A percentile compares a stretch with the other conserved stretches of the same genome.
Evolutionary conservation across 2,888 invertebrate species (phyloP).

Genomic region (Altica lythri): DNA sequence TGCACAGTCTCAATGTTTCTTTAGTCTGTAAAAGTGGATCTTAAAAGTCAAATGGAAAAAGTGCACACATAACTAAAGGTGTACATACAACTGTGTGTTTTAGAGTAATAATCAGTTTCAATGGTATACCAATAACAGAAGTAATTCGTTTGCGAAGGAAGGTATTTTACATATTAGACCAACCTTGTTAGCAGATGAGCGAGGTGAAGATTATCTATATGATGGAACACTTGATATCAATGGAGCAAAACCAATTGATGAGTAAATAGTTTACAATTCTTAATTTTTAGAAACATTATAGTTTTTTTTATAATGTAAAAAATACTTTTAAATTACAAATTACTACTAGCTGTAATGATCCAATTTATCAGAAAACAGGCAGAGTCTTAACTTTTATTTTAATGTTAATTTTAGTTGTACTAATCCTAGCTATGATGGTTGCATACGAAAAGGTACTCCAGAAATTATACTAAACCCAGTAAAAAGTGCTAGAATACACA

Average conservation of each 20-base stretch:
- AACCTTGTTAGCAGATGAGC: slow-evolving; percentile 62
- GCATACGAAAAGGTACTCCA: slow-evolving; percentile 62
- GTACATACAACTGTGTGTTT: no score
- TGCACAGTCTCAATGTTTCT: no score
- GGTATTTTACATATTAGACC: slow-evolving; percentile 68
- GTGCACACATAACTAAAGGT: no score
- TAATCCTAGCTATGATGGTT: slow-evolving; percentile 61
- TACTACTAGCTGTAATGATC: no score
- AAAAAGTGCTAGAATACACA: slow-evolving; percentile 68
- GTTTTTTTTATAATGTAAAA: no score
- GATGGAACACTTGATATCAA: slow-evolving; percentile 62
- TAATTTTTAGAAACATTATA: no score
- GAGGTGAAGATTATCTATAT: slow-evolving; percentile 60
- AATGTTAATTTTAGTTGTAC: slow-evolving; percentile 58
- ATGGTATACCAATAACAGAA: slow-evolving; percentile 70
- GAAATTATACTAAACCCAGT: slow-evolving; percentile 66
- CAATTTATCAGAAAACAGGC: neutral
- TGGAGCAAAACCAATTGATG: slow-evolving; percentile 66
- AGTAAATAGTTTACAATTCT: slow-evolving; percentile 58
- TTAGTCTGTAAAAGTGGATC: no score
- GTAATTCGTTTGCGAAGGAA: slow-evolving; percentile 65
- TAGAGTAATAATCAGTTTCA: slow-evolving; percentile 62
- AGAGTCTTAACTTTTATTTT: neutral
- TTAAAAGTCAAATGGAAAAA: no score
- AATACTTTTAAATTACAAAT: no score